These are phyloP conservation scores for Scaptomyza caliginosa DNA, from an alignment of 2,888 invertebrate genomes.

Conservation along the genomic window DNA sequence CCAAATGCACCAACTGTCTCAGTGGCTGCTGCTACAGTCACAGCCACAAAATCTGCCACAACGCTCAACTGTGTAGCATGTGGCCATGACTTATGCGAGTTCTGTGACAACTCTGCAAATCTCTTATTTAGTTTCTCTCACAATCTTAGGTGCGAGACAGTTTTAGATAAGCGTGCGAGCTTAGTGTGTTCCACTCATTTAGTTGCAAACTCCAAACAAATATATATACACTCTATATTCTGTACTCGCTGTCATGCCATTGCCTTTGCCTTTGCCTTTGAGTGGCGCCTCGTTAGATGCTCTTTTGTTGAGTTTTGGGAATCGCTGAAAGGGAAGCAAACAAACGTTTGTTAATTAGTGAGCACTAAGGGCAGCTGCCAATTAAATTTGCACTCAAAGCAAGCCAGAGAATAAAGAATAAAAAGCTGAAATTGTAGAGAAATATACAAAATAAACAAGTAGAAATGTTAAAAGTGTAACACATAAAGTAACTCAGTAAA, in stretches of 20 bases:
- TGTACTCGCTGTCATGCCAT: background rate
- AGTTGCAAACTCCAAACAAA: slow-evolving; percentile 9
- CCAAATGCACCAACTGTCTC: slow-evolving; percentile 14
- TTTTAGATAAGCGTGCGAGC: slow-evolving; percentile 26
- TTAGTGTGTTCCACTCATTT: slow-evolving; percentile 14
- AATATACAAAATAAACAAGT: background rate
- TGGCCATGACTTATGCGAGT: slow-evolving; percentile 55
- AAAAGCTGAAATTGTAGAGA: background rate
- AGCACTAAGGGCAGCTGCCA: slow-evolving; percentile 30
- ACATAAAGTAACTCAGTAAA: background rate
- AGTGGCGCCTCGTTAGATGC: slow-evolving; percentile 29
- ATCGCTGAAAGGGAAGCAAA: slow-evolving; percentile 10
- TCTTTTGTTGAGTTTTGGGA: slow-evolving; percentile 15
- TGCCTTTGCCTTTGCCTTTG: slow-evolving; percentile 4
- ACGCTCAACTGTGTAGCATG: slow-evolving; percentile 56
- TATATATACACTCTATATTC: background rate
- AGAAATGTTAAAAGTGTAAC: background rate
- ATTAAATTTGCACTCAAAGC: slow-evolving; percentile 26
- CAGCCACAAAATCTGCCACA: slow-evolving; percentile 57
- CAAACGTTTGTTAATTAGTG: slow-evolving; percentile 36
- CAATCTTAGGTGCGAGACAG: slow-evolving; percentile 16
- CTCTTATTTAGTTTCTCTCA: slow-evolving; percentile 29
- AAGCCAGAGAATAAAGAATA: background rate
- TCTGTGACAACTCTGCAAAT: slow-evolving; percentile 40
- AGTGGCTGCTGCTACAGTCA: slow-evolving; percentile 40